Percentiles rank a stretch among this genome's conserved stretches.
Evolutionary conservation across 2,888 invertebrate species (phyloP).

Genomic region (Neria commutata): DNA sequence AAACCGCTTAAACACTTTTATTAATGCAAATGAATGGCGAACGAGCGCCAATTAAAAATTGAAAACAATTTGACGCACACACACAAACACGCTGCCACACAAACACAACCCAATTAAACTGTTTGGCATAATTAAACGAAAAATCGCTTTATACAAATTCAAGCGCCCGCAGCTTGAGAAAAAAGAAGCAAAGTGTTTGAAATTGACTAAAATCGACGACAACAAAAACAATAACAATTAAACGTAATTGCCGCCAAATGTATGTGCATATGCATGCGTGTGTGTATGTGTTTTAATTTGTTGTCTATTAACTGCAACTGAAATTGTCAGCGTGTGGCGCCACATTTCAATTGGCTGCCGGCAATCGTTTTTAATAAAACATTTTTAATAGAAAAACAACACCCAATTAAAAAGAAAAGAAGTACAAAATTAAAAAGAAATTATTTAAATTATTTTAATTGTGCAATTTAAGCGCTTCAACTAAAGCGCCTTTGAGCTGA

Average conservation of each 20-base stretch:
- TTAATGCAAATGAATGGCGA: neutral
- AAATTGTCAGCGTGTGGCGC: constrained; percentile 18
- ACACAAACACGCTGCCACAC: no score
- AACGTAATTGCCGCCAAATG: neutral
- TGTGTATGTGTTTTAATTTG: constrained; percentile 23
- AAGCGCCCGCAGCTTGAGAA: neutral
- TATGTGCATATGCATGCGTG: no score
- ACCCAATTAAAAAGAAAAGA: no score
- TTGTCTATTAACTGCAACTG: neutral
- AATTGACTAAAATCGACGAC: neutral
- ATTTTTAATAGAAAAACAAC: no score
- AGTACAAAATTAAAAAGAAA: no score
- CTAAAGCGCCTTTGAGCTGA: no score
- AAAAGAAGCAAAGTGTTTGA: neutral
- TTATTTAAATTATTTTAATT: no score
- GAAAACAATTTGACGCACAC: neutral
- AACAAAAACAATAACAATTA: no score
- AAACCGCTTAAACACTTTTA: neutral
- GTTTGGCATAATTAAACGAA: neutral
- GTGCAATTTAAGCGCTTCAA: no score
- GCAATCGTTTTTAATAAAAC: neutral
- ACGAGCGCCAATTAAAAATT: neutral
- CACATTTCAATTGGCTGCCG: constrained; percentile 6
- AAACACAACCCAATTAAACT: no score
- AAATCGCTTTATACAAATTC: neutral